Evolutionary conservation across 2,888 invertebrate species (phyloP).

Genomic region (Alviniconcha strummeri): DNA sequence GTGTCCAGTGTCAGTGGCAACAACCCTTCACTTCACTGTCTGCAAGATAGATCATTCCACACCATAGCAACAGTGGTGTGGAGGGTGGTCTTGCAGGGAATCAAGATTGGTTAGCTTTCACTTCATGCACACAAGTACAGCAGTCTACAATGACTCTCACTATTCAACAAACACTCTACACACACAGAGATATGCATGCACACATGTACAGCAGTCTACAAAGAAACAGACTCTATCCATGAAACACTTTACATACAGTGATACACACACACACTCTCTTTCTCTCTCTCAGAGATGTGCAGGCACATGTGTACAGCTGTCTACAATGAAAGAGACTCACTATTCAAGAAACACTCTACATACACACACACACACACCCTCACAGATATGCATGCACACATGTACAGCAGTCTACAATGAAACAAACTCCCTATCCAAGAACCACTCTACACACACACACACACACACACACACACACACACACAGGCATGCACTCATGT

Average conservation of each 20-base stretch:
- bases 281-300: not conserved
- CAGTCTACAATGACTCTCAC: not conserved
- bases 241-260: no score
- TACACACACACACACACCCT: not conserved
- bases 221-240: not conserved
- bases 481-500: not conserved
- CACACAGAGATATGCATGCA: not conserved
- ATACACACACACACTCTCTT: constrained; percentile 6
- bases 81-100: not conserved
- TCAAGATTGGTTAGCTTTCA: not conserved
- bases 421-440: not conserved
- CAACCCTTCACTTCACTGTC: not conserved
- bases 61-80: not conserved
- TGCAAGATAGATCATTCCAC: not conserved
- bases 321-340: not conserved
- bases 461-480: not conserved
- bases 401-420: not conserved
- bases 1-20: not conserved
- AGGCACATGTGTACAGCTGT: not conserved
- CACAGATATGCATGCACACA: not conserved
- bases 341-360: not conserved
- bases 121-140: no score
- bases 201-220: not conserved
- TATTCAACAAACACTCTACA: not conserved
- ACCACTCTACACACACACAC: constrained; percentile 3